Evolutionary conservation across 64 coral and sea anemone genomes (phyloP).

Genomic region (Pocillopora verrucosa): DNA sequence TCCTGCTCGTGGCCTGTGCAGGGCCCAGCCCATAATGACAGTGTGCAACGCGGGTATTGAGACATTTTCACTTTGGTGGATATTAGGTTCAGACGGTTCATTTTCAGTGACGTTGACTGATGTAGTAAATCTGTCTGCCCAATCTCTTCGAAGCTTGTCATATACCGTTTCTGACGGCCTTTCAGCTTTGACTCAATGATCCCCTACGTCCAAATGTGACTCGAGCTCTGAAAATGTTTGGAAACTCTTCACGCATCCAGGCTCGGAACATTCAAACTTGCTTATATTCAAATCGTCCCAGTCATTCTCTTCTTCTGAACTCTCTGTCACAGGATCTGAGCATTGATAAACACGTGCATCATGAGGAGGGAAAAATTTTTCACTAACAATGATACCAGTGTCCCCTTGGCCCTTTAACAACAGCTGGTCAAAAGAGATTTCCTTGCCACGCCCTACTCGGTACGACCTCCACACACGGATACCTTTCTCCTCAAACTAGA

Average conservation of each 20-base stretch:
- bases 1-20: slow-evolving; percentile 32
- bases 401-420: slow-evolving; percentile 48
- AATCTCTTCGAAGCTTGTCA: slow-evolving; percentile 48
- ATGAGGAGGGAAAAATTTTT: slow-evolving; percentile 39
- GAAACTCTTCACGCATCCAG: slow-evolving; percentile 37
- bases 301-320: slow-evolving; percentile 12
- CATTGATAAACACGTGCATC: slow-evolving; percentile 55
- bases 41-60: slow-evolving; percentile 13
- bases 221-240: slow-evolving; percentile 67
- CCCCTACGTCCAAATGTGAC: slow-evolving; percentile 55
- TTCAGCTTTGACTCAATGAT: slow-evolving; percentile 51
- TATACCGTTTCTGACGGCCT: slow-evolving; percentile 55
- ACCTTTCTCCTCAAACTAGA: too few species aligned
- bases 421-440: slow-evolving; percentile 20
- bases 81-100: not conserved
- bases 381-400: slow-evolving; percentile 34
- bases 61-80: slow-evolving; percentile 28
- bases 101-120: slow-evolving; percentile 44
- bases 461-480: too few species aligned
- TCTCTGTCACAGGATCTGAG: slow-evolving; percentile 23
- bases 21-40: slow-evolving; percentile 55
- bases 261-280: slow-evolving; percentile 45
- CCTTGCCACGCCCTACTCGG: slow-evolving; percentile 28
- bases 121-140: slow-evolving; percentile 55
- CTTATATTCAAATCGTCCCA: not conserved